phyloP scores from a whole-genome alignment of 2,797 vertebrate species.

The Siniperca obscura region DNA sequence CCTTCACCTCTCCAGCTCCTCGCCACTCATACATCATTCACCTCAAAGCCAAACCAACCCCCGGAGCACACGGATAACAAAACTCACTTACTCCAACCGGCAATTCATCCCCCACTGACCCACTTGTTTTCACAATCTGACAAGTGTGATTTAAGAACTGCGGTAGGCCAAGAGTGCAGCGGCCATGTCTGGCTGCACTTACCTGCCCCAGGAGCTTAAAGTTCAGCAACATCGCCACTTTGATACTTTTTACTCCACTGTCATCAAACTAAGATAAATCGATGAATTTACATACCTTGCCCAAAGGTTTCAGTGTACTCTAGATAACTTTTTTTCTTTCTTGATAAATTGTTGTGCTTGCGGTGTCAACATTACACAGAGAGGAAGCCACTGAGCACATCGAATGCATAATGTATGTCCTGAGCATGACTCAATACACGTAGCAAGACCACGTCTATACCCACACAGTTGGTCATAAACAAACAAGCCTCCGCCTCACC shows the following conservation, averaged over 20 bases:
- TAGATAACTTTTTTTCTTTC: conserved; percentile 55
- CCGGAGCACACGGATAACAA: conserved; percentile 69
- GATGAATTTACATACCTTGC: conserved; percentile 69
- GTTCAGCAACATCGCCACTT: conserved; percentile 54
- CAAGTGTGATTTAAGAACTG: conserved; percentile 78
- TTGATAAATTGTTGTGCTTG: conserved; percentile 70
- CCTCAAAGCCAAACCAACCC: conserved; percentile 54
- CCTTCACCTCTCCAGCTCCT: conserved; percentile 55
- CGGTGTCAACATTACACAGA: conserved; percentile 65
- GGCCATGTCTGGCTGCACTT: conserved; percentile 50
- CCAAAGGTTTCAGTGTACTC: conserved; percentile 58
- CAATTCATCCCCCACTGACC: conserved; percentile 72
- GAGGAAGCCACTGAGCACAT: conserved; percentile 62
- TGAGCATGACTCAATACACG: conserved; percentile 59
- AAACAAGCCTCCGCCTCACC: conserved; percentile 42
- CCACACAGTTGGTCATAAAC: conserved; percentile 48
- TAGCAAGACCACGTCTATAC: conserved; percentile 48
- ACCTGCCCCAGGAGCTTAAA: conserved; percentile 59
- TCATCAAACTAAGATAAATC: conserved; percentile 72
- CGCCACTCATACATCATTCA: conserved; percentile 66
- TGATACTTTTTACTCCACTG: conserved; percentile 47
- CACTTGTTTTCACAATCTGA: conserved; percentile 74
- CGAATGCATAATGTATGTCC: conserved; percentile 70
- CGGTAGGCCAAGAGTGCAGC: conserved; percentile 53
- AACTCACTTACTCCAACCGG: conserved; percentile 67